Evolutionary conservation across 2,888 invertebrate genomes (phyloP).

Genomic region (Drosophila prolongata): DNA sequence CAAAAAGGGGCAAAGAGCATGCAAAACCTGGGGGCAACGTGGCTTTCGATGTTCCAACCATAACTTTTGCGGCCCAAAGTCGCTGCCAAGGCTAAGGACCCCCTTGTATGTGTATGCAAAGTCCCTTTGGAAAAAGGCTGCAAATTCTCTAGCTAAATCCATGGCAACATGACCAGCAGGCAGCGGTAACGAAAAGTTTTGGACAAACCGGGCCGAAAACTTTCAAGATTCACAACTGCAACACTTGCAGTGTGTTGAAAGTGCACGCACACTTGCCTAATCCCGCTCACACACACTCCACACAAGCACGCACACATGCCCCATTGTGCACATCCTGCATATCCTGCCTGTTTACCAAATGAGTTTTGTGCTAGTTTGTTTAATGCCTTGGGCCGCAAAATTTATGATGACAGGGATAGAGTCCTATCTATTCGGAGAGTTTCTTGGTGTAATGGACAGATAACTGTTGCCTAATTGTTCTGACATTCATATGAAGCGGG

Average conservation of each 20-base stretch:
- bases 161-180: slow-evolving; percentile 57
- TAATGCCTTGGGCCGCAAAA: slow-evolving; percentile 65
- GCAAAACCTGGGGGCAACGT: slow-evolving; percentile 31
- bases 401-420: slow-evolving; percentile 50
- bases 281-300: slow-evolving; percentile 17
- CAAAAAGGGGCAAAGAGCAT: slow-evolving; percentile 16
- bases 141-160: slow-evolving; percentile 47
- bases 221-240: slow-evolving; percentile 77
- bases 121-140: slow-evolving; percentile 8
- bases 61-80: slow-evolving; percentile 39
- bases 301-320: not conserved
- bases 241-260: slow-evolving; percentile 73
- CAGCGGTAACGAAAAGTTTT: slow-evolving; percentile 60
- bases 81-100: slow-evolving; percentile 34
- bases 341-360: slow-evolving; percentile 70
- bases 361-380: slow-evolving; percentile 75
- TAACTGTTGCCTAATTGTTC: slow-evolving; percentile 77
- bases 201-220: slow-evolving; percentile 56
- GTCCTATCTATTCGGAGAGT: slow-evolving; percentile 46
- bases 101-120: slow-evolving; percentile 37
- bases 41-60: slow-evolving; percentile 42
- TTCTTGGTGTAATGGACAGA: slow-evolving; percentile 77
- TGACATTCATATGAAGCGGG: slow-evolving; percentile 41
- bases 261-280: slow-evolving; percentile 20
- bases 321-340: slow-evolving; percentile 63